phyloP scores from a whole-genome alignment of 2,888 invertebrate species.

The Lepeophtheirus nordmannii region DNA sequence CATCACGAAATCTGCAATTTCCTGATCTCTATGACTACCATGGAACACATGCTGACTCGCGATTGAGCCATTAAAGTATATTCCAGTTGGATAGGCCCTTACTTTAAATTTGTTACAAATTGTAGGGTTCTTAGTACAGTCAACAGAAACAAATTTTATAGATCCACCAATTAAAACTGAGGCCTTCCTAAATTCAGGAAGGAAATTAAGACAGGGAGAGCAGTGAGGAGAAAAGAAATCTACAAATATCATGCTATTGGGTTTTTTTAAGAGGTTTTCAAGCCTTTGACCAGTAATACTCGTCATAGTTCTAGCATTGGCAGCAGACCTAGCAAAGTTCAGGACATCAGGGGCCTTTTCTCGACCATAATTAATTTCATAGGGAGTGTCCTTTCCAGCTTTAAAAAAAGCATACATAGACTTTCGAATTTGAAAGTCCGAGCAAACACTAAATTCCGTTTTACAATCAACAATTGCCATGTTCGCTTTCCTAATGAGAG shows the following conservation, averaged over 20 bases:
- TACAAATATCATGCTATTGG: conserved; percentile 38
- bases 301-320: conserved; percentile 43
- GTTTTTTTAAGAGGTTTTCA: conserved; percentile 29
- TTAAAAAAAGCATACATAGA: conserved; percentile 61
- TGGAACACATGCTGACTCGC: conserved; percentile 40
- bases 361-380: conserved; percentile 54
- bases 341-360: conserved; percentile 43
- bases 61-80: conserved; percentile 46
- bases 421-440: conserved; percentile 41
- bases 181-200: conserved; percentile 51
- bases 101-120: conserved; percentile 47
- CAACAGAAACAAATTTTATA: conserved; percentile 48
- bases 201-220: conserved; percentile 52
- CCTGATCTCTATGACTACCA: conserved; percentile 44
- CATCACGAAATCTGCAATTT: conserved; percentile 49
- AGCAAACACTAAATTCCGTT: conserved; percentile 42
- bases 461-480: conserved; percentile 49
- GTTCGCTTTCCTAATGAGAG: conserved; percentile 29
- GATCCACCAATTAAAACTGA: conserved; percentile 37
- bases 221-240: conserved; percentile 67
- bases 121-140: conserved; percentile 47
- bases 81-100: conserved; percentile 51
- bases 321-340: conserved; percentile 49
- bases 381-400: conserved; percentile 45
- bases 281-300: conserved; percentile 49